phyloP scores from a whole-genome alignment of 2,888 invertebrate genomes.

The Patella caerulea region DNA sequence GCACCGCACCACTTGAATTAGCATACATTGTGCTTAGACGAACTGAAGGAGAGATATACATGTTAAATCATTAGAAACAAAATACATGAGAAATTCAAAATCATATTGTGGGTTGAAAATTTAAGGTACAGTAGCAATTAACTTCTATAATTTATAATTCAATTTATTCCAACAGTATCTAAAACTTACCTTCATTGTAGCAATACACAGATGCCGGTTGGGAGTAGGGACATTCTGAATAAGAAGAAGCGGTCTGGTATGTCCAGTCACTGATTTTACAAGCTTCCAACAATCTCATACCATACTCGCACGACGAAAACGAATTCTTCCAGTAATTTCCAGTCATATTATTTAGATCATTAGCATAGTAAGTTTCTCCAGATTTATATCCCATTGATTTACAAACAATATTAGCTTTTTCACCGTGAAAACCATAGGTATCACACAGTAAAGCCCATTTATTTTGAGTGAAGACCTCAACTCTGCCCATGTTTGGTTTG shows the following conservation, averaged over 20 bases:
- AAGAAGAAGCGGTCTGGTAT: too few relatives aligned
- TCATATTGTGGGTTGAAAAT: too few relatives aligned
- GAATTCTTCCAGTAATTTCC: too few relatives aligned
- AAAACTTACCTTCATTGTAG: not conserved
- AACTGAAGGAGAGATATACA: conserved; percentile 1
- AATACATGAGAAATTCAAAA: not conserved
- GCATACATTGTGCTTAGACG: not conserved
- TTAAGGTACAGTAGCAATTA: too few relatives aligned
- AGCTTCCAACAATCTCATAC: too few relatives aligned
- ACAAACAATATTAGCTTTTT: not conserved
- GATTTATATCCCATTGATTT: not conserved
- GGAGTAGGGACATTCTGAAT: not conserved
- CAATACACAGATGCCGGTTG: not conserved
- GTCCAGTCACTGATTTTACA: too few relatives aligned
- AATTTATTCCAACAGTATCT: not conserved
- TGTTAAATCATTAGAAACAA: not conserved
- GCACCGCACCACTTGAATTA: conserved; percentile 3
- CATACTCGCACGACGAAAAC: too few relatives aligned
- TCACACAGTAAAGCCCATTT: not conserved
- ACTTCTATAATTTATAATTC: too few relatives aligned
- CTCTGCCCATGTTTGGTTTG: conserved; percentile 3
- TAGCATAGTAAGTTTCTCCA: not conserved
- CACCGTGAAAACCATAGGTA: not conserved
- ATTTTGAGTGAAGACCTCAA: not conserved
- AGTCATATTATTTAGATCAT: not conserved